These are phyloP conservation scores for Lates japonicus DNA, from an alignment of 2,797 vertebrate species.

Conservation along the genomic window DNA sequence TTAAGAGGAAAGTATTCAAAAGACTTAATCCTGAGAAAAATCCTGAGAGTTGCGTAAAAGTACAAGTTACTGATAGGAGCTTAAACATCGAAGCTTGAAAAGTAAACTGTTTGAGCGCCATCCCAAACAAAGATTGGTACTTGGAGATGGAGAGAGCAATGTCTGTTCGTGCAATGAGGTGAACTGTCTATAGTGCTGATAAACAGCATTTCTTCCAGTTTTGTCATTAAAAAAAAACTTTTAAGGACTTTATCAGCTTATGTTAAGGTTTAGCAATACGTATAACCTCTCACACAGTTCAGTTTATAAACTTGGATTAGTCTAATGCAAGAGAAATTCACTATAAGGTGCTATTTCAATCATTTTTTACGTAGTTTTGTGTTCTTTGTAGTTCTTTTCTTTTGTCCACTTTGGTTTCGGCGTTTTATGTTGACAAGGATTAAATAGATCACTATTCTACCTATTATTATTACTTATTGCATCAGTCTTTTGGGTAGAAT, in stretches of 20 bases:
- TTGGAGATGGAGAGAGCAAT: conserved; percentile 3
- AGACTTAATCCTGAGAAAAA: conserved; percentile 63
- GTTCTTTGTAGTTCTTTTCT: too few relatives aligned
- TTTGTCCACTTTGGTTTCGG: background rate
- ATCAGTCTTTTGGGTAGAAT: conserved; percentile 7
- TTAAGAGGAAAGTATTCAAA: conserved; percentile 52
- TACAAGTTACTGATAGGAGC: conserved; percentile 16
- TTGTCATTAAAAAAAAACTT: background rate
- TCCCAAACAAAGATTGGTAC: conserved; percentile 20
- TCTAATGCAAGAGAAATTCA: background rate
- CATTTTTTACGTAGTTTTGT: background rate
- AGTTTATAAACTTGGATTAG: background rate
- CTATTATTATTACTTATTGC: background rate
- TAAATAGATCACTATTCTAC: background rate
- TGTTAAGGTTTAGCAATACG: background rate
- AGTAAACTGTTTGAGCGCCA: conserved; percentile 32
- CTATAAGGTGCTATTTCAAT: fast-evolving
- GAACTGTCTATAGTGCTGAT: background rate
- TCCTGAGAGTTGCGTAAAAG: conserved; percentile 27
- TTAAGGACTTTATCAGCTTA: background rate
- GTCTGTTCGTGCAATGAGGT: background rate
- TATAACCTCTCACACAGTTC: background rate
- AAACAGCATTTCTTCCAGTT: background rate
- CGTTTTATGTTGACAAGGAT: background rate
- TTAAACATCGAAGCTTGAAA: conserved; percentile 36